Evolutionary conservation across 2,888 invertebrate species (phyloP), one percentile per base, ranked within the genome.

Genomic region (Heliothis peltigera): DNA sequence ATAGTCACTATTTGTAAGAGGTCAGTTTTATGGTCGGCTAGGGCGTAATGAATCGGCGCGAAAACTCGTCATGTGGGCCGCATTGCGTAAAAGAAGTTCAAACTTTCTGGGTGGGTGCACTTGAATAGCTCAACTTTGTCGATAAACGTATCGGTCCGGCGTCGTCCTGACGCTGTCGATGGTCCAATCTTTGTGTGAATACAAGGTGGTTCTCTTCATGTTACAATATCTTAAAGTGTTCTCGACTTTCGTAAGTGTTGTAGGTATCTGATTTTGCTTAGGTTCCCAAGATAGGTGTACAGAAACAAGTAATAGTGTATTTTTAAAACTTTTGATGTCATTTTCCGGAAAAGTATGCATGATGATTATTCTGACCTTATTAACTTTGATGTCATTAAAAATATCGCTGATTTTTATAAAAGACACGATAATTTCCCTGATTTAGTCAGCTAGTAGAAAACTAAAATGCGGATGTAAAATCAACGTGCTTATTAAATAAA

Each of bases 81-180:
- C 81, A 84, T 91, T 90, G 89, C 89, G 87, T 87, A 88, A 89
- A 88, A 82, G 85, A 88, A 85, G 87, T 86, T 85, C 85, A 88
- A 87, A 90, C 83, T 91, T 91, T 91, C 89, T 91, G 87, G 84
- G 79, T 87, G 89, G 88, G 77, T 91, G 91, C 92, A 90, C 87
- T 84, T 87, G 87, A 91, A 91, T 91, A 89, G 88, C 84, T 78
- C 81, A 93, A 93, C 82, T 93, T 92, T 81, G 84, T 70, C 88
- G 87, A 89, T 90, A 88, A 91, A 88, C 84, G 84, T 68, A 77
- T 83, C 80, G 75, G 68, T 61, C 81, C 55, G 89, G 88, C 91
- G 92, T 87, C 91, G 84, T 76, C 70, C 83, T 88, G 91, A 88
- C 89, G 84, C 64, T 81, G 83, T 76, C 78, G 70, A 80, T 80